Percentiles rank a stretch among this genome's conserved stretches.
Evolutionary conservation across 2,888 invertebrate genomes (phyloP).

Genomic region (Didymodactylos carnosus): DNA sequence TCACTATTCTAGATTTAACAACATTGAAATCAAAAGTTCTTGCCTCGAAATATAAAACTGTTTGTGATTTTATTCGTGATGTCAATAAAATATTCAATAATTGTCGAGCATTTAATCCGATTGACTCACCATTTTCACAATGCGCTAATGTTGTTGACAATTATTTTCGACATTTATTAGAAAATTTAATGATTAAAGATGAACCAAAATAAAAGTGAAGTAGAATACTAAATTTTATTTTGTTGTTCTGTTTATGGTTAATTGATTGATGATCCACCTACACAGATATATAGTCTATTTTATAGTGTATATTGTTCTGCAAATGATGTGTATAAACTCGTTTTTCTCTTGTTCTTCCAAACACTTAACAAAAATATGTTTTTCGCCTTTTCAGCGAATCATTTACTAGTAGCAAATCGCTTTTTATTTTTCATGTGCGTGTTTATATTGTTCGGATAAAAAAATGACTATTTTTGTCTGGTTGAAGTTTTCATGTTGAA

Average conservation of each 20-base stretch:
- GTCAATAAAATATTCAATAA: slow-evolving; percentile 97
- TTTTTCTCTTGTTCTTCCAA: no score
- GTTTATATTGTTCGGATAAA: no score
- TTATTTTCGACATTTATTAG: slow-evolving; percentile 44
- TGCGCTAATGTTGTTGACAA: slow-evolving; percentile 85
- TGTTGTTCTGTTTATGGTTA: background rate
- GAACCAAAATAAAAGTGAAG: background rate
- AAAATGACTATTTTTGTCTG: no score
- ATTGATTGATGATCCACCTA: background rate
- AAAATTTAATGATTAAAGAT: background rate
- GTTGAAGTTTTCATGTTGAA: no score
- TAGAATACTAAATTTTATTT: background rate
- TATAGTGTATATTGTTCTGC: background rate
- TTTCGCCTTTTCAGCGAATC: background rate
- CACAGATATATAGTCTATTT: background rate
- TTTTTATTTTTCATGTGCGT: no score
- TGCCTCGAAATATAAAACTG: slow-evolving; percentile 57
- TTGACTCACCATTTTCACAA: slow-evolving; percentile 80
- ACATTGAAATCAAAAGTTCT: slow-evolving; percentile 61
- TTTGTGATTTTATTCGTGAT: slow-evolving; percentile 86
- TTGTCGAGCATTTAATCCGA: slow-evolving; percentile 87
- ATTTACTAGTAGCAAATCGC: no score
- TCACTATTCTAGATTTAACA: slow-evolving; percentile 55
- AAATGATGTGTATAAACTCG: no score
- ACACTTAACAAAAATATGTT: no score